phyloP scores from a whole-genome alignment of 1,140 invertebrate species.

The Drosophila subpulchrella region DNA sequence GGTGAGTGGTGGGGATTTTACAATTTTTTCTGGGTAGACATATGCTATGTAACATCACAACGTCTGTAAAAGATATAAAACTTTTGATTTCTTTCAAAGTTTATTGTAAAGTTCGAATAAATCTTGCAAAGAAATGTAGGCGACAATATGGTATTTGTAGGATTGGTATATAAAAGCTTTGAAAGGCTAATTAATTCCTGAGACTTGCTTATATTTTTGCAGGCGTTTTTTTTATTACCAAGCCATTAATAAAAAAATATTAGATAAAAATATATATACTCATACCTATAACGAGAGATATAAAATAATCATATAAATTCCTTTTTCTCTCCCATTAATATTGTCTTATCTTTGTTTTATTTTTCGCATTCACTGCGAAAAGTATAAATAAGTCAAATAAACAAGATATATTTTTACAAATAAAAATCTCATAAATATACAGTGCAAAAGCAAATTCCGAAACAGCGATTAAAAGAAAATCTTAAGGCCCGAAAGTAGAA shows the following conservation, averaged over 20 bases:
- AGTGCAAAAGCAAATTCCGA: neutral
- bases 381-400: slow-evolving; percentile 20
- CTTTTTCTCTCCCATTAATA: slow-evolving; percentile 5
- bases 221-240: no score
- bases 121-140: neutral
- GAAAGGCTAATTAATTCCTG: no score
- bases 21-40: neutral
- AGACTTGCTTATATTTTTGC: no score
- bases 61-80: neutral
- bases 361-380: slow-evolving; percentile 19
- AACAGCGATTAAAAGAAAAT: neutral
- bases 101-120: no score
- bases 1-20: slow-evolving; percentile 55
- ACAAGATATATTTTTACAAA: slow-evolving; percentile 12
- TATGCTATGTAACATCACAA: neutral
- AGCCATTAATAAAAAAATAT: no score
- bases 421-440: slow-evolving; percentile 1
- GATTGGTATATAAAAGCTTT: no score
- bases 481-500: neutral
- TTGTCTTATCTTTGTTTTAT: neutral
- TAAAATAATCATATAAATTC: neutral
- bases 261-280: no score
- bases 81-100: no score
- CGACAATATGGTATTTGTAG: neutral
- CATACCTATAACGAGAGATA: neutral